Evolutionary conservation across 2,797 vertebrate genomes (phyloP).

Genomic region (Protosalanx chinensis): DNA sequence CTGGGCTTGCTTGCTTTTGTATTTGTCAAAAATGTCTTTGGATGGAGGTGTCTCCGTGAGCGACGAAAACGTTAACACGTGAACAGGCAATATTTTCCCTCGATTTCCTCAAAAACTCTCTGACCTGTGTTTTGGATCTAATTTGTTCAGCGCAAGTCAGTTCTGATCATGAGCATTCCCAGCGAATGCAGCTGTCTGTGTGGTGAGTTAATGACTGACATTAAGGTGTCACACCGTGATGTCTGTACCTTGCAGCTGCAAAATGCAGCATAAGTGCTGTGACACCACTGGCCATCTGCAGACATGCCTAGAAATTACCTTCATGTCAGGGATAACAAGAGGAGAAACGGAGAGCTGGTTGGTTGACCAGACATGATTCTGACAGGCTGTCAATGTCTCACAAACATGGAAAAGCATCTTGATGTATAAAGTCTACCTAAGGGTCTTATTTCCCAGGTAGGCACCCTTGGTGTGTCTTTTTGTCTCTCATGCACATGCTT

Average conservation of each 20-base stretch:
- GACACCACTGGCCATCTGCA: neutral
- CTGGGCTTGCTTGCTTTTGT: no score
- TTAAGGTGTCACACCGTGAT: neutral
- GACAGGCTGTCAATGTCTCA: slow-evolving; percentile 1
- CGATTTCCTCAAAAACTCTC: no score
- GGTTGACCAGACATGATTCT: neutral
- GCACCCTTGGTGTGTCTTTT: neutral
- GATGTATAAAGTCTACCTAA: neutral
- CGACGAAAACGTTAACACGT: no score
- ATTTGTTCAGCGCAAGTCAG: no score
- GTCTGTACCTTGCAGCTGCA: neutral
- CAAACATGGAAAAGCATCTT: slow-evolving; percentile 3
- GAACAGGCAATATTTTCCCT: no score
- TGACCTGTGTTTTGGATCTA: no score
- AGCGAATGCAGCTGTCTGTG: no score
- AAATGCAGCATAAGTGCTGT: no score
- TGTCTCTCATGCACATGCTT: neutral
- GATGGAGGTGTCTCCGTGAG: no score
- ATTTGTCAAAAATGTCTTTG: no score
- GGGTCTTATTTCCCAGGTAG: neutral
- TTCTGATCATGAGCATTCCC: no score
- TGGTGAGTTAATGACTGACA: no score
- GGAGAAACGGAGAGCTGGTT: neutral
- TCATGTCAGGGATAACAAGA: neutral
- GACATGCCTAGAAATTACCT: neutral